These are phyloP conservation scores for Amazona ochrocephala DNA, from an alignment of 2,797 vertebrate species.

Conservation along the genomic window DNA sequence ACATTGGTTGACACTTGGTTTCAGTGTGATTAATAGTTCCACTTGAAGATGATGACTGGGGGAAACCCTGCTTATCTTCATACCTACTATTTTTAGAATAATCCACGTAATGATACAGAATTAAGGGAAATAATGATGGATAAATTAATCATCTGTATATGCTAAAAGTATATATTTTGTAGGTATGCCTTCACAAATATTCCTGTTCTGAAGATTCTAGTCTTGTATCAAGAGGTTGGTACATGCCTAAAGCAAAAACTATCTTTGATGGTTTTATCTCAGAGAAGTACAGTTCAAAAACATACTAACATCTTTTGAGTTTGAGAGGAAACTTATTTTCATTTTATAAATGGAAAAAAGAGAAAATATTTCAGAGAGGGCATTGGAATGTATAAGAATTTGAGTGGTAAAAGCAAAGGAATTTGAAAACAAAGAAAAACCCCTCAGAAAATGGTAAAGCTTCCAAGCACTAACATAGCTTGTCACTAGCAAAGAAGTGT, in stretches of 20 bases:
- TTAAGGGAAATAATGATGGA: not conserved
- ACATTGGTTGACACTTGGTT: not conserved
- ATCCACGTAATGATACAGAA: not conserved
- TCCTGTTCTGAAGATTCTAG: not conserved
- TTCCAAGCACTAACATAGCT: not conserved
- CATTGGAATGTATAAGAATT: not conserved
- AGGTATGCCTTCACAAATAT: not conserved
- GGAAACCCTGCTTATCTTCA: not conserved
- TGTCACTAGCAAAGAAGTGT: not conserved
- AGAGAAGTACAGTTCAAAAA: not conserved
- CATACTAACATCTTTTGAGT: not conserved
- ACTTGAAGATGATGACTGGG: not conserved
- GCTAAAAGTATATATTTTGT: not conserved
- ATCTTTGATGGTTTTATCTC: not conserved
- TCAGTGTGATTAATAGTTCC: not conserved
- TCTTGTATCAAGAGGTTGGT: not conserved
- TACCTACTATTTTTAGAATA: not conserved
- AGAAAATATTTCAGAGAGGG: not conserved
- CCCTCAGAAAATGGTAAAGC: too few species aligned
- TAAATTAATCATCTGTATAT: not conserved
- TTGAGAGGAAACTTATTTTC: not conserved
- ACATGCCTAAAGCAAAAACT: not conserved
- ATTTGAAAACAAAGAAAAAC: not conserved
- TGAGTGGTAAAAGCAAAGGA: not conserved
- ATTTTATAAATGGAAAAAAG: not conserved